A percentile compares a stretch with the other conserved stretches of the same genome.
Evolutionary conservation across 2,888 invertebrate genomes (phyloP).

Genomic region (Agonopterix subpropinquella): DNA sequence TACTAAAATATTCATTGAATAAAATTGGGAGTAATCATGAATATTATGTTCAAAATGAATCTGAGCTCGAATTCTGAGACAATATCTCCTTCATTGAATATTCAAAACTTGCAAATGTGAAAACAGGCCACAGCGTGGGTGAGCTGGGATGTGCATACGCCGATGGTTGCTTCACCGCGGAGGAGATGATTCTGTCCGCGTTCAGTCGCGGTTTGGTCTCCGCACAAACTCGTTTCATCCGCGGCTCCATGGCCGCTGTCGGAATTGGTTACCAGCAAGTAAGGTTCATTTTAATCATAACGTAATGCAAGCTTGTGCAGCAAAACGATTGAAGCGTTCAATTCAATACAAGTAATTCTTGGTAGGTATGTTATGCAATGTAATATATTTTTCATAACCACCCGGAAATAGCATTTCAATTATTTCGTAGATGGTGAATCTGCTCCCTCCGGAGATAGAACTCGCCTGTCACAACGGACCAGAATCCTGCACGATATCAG

Average conservation of each 20-base stretch:
- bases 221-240: slow-evolving; percentile 73
- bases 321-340: not conserved
- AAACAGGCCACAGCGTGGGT: slow-evolving; percentile 87
- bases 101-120: not conserved
- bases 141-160: slow-evolving; percentile 93
- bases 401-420: too few species aligned
- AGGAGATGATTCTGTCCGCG: slow-evolving; percentile 85
- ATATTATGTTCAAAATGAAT: not conserved
- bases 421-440: slow-evolving; percentile 16
- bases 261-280: slow-evolving; percentile 70
- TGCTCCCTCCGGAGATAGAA: slow-evolving; percentile 74
- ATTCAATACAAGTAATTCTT: too few species aligned
- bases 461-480: slow-evolving; percentile 84
- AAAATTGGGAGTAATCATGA: not conserved
- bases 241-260: slow-evolving; percentile 88
- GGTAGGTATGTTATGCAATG: not conserved
- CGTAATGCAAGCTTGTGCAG: not conserved
- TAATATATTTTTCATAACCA: not conserved
- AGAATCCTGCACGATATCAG: slow-evolving; percentile 83
- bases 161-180: slow-evolving; percentile 86
- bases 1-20: not conserved
- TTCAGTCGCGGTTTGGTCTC: slow-evolving; percentile 83
- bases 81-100: not conserved
- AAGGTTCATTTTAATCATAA: slow-evolving; percentile 3
- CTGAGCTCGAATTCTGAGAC: not conserved